Conservation (phyloP, 2,888 invertebrate species). For the Drosophila lacicola region DNA sequence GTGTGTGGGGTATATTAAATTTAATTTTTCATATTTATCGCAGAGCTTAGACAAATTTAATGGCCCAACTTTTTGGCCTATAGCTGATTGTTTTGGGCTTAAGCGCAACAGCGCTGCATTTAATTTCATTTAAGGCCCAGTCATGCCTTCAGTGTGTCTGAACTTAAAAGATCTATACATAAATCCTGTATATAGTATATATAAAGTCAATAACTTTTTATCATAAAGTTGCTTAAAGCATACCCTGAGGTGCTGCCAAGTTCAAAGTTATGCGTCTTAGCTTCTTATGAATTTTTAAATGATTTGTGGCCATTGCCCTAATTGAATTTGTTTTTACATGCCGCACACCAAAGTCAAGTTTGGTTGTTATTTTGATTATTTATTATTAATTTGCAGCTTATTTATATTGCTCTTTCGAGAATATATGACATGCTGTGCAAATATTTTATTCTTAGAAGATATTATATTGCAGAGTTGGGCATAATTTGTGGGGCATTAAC, state of each 20-base stretch:
- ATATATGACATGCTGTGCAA: not conserved
- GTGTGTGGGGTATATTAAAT: slow-evolving; percentile 30
- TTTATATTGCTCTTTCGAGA: slow-evolving; percentile 2
- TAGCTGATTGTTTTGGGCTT: slow-evolving; percentile 55
- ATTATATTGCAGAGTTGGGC: not conserved
- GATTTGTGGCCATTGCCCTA: slow-evolving; percentile 49
- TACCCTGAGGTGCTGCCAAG: slow-evolving; percentile 35
- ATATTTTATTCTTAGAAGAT: not conserved
- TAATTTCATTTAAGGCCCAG: slow-evolving; percentile 58
- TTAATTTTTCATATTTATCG: slow-evolving; percentile 66
- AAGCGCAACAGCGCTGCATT: slow-evolving; percentile 38
- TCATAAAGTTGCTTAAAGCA: slow-evolving; percentile 54
- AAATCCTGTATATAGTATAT: not conserved
- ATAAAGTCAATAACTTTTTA: slow-evolving; percentile 42
- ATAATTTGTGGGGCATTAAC: not conserved
- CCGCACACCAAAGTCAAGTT: not conserved
- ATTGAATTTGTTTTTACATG: slow-evolving; percentile 25
- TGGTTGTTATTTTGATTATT: slow-evolving; percentile 5
- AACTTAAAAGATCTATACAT: not conserved
- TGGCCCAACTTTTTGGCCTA: slow-evolving; percentile 34
- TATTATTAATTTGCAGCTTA: slow-evolving; percentile 2
- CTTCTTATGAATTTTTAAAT: slow-evolving; percentile 42
- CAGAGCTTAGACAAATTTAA: slow-evolving; percentile 43
- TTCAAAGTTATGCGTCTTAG: slow-evolving; percentile 34
- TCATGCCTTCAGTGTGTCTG: slow-evolving; percentile 45